Evolutionary conservation across 2,113 vertebrate genomes (phyloP).

Genomic region (Phyllopteryx taeniolatus): DNA sequence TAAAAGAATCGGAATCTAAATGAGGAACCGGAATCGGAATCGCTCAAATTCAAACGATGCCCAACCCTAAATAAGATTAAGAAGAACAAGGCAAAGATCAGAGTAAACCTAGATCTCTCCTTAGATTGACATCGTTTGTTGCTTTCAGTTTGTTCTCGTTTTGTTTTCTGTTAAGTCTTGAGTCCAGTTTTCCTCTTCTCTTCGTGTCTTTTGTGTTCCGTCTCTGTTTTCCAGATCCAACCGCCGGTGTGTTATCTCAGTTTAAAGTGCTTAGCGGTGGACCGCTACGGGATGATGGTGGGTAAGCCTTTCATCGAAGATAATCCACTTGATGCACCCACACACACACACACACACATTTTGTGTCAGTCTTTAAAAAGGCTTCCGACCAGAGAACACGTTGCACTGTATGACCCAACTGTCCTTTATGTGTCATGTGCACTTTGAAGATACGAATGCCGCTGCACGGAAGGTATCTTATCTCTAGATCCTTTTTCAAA

Average conservation of each 20-base stretch:
- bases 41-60: too few relatives aligned
- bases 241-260: slow-evolving; percentile 8
- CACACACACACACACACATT: slow-evolving; percentile 3
- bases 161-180: slow-evolving; percentile 25
- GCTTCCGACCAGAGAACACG: slow-evolving; percentile 11
- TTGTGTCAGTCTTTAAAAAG: slow-evolving; percentile 24
- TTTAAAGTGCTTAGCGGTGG: slow-evolving; percentile 23
- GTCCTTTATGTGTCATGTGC: slow-evolving; percentile 9
- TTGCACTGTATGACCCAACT: slow-evolving; percentile 12
- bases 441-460: slow-evolving; percentile 19
- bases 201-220: slow-evolving; percentile 9
- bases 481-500: slow-evolving; percentile 4
- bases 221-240: slow-evolving; percentile 15
- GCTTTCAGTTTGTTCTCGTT: slow-evolving; percentile 35
- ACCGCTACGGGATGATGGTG: not conserved
- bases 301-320: slow-evolving; percentile 13
- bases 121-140: slow-evolving; percentile 65
- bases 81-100: slow-evolving; percentile 40
- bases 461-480: slow-evolving; percentile 9
- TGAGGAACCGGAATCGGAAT: too few relatives aligned
- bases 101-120: slow-evolving; percentile 38
- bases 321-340: slow-evolving; percentile 7
- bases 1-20: too few relatives aligned
- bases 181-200: slow-evolving; percentile 18
- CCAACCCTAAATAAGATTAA: slow-evolving; percentile 9